Percentiles rank a stretch among this genome's conserved stretches.
Evolutionary conservation across 1,140 invertebrate species (phyloP).

Genomic region (Leguminivora glycinivorella): DNA sequence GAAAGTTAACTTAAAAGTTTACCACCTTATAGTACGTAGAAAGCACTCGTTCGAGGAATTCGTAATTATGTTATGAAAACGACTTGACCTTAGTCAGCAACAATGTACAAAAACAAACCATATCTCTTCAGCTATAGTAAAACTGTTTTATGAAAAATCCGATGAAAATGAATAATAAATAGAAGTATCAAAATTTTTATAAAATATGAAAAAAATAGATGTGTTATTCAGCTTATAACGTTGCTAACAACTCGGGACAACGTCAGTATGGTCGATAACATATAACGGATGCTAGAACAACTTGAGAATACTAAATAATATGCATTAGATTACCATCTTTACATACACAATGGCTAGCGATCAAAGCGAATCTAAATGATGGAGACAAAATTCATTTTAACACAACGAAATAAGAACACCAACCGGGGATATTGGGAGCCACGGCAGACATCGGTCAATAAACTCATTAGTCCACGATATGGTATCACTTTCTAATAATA

Average conservation of each 20-base stretch:
- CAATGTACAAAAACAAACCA: conserved; percentile 14
- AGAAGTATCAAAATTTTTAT: background rate
- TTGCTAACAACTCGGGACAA: conserved; percentile 68
- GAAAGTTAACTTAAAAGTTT: background rate
- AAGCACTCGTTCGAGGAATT: conserved; percentile 3
- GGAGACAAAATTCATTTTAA: conserved; percentile 17
- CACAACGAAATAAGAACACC: conserved; percentile 40
- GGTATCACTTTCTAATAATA: conserved; percentile 49
- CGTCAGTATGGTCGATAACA: conserved; percentile 47
- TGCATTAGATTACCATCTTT: background rate
- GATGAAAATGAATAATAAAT: background rate
- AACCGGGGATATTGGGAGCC: conserved; percentile 77
- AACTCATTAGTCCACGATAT: conserved; percentile 71
- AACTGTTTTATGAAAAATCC: background rate
- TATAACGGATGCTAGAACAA: conserved; percentile 13
- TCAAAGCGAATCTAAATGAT: conserved; percentile 1
- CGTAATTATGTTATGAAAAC: conserved; percentile 13
- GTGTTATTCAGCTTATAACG: conserved; percentile 29
- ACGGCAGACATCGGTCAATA: conserved; percentile 78
- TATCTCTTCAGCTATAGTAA: background rate
- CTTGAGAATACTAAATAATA: conserved; percentile 16
- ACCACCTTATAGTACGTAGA: conserved; percentile 2
- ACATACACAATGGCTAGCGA: conserved; percentile 12
- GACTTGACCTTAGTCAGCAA: conserved; percentile 25
- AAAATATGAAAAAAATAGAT: background rate